Percentiles rank a stretch among this genome's conserved stretches.
phyloP scores from a whole-genome alignment of 2,113 vertebrate genomes.

The Aldabrachelys gigantea region DNA sequence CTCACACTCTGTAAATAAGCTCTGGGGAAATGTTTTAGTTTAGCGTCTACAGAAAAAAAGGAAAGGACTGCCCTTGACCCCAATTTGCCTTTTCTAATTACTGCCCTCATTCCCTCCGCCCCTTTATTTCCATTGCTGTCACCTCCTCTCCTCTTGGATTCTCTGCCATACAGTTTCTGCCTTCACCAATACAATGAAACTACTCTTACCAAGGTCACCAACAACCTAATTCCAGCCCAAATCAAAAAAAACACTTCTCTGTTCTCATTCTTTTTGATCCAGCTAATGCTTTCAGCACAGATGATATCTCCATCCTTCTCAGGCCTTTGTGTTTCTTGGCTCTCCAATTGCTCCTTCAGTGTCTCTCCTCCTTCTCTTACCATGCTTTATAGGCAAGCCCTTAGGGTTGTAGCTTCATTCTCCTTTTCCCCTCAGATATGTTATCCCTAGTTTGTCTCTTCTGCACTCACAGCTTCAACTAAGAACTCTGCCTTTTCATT shows the following conservation, averaged over 20 bases:
- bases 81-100: background rate
- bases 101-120: background rate
- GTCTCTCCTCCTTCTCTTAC: background rate
- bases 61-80: background rate
- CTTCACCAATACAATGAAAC: background rate
- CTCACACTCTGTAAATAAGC: background rate
- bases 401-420: background rate
- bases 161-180: background rate
- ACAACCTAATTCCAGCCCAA: background rate
- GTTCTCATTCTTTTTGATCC: background rate
- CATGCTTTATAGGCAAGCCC: background rate
- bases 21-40: rapidly evolving
- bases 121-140: background rate
- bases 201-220: background rate
- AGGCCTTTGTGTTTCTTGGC: background rate
- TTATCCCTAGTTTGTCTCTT: background rate
- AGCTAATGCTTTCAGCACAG: background rate
- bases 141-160: background rate
- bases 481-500: background rate
- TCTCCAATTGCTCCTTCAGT: background rate
- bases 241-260: background rate
- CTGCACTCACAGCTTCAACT: background rate
- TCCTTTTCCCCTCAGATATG: background rate
- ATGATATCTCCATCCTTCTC: background rate
- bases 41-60: background rate